Conservation (phyloP, 2,888 invertebrate genomes). For the Elegia similella region DNA sequence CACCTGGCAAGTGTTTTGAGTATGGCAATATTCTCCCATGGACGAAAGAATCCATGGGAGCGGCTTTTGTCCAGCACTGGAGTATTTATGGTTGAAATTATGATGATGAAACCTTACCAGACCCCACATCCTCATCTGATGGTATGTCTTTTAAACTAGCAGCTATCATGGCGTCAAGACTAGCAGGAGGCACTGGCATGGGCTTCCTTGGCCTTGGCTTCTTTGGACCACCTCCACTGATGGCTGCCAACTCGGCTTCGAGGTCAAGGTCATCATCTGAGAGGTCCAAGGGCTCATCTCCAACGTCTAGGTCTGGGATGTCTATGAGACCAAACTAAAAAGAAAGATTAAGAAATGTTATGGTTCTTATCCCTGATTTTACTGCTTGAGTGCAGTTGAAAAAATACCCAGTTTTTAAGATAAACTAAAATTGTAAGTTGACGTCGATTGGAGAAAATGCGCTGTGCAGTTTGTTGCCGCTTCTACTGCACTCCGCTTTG, state of each 20-base stretch:
- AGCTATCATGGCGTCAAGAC: conserved; percentile 89
- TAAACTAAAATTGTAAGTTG: no score
- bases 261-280: conserved; percentile 89
- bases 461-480: no score
- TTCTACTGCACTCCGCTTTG: no score
- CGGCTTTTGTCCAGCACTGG: no score
- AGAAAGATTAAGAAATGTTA: neutral
- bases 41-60: no score
- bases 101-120: conserved; percentile 58
- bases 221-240: conserved; percentile 70
- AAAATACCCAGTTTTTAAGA: no score
- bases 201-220: conserved; percentile 51
- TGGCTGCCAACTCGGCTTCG: conserved; percentile 92
- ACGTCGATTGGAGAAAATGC: no score
- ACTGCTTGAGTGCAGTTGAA: no score
- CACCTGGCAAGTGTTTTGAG: no score
- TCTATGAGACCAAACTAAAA: conserved; percentile 89
- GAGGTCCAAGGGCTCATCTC: conserved; percentile 73
- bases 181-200: conserved; percentile 70
- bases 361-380: no score
- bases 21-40: no score
- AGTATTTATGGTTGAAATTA: no score
- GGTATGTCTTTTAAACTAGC: conserved; percentile 89
- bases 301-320: conserved; percentile 82
- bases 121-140: conserved; percentile 89